These are phyloP conservation scores for Melikaiella ostensackeni DNA, from an alignment of 2,888 invertebrate species.

Conservation along the genomic window DNA sequence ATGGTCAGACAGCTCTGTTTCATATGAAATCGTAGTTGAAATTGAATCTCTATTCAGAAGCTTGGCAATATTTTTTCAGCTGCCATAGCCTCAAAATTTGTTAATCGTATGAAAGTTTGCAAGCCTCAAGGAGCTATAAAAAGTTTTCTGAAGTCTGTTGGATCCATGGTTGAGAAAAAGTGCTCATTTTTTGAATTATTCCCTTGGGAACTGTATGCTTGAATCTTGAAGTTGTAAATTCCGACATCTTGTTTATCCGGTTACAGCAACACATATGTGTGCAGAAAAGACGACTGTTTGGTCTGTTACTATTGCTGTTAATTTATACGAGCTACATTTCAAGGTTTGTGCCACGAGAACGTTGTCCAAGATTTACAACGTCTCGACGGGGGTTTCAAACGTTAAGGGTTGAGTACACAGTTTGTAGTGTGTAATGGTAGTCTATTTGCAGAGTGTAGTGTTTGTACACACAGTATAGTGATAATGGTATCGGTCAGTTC, in stretches of 20 bases:
- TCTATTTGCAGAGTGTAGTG: not conserved
- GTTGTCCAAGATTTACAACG: constrained; percentile 33
- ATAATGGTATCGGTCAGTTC: constrained; percentile 30
- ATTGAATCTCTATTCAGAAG: not conserved
- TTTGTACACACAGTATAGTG: constrained; percentile 7
- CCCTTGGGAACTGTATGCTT: not conserved
- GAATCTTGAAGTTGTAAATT: not conserved
- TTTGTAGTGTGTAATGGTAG: constrained; percentile 1
- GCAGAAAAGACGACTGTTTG: constrained; percentile 5
- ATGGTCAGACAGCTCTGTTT: too few species aligned
- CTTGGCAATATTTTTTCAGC: too few species aligned
- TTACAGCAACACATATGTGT: constrained; percentile 9
- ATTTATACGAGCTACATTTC: constrained; percentile 30
- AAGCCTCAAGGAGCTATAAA: too few species aligned
- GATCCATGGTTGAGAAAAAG: too few species aligned
- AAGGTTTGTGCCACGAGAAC: constrained; percentile 27
- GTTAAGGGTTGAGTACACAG: constrained; percentile 23
- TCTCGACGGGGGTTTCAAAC: constrained; percentile 28
- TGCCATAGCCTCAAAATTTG: too few species aligned
- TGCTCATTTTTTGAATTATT: not conserved
- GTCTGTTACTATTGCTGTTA: constrained; percentile 20
- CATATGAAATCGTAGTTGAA: not conserved
- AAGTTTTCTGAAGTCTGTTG: too few species aligned
- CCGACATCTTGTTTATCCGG: not conserved
- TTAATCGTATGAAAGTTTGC: too few species aligned